phyloP scores from a whole-genome alignment of 2,888 invertebrate species.

The Macaria notata region DNA sequence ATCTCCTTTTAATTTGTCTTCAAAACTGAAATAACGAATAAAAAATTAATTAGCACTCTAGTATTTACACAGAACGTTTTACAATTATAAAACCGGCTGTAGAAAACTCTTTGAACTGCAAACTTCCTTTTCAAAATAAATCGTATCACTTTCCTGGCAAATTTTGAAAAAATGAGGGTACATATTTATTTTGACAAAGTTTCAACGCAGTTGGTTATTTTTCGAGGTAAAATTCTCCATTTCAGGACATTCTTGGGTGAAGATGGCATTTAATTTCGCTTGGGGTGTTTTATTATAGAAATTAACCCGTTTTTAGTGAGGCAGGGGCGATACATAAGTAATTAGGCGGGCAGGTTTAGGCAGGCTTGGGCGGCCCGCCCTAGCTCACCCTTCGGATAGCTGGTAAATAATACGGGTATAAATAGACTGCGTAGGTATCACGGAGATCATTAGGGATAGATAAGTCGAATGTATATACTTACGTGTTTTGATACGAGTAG shows the following conservation, averaged over 20 bases:
- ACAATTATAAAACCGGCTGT: constrained; percentile 56
- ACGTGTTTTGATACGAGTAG: too few species aligned
- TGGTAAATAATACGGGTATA: too few species aligned
- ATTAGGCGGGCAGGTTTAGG: constrained; percentile 50
- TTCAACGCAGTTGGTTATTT: background rate
- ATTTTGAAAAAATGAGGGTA: too few species aligned
- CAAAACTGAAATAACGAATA: constrained; percentile 36
- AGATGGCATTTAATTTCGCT: constrained; percentile 59
- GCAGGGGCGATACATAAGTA: constrained; percentile 59
- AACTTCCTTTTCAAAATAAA: too few species aligned
- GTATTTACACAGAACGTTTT: constrained; percentile 57
- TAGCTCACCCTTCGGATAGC: constrained; percentile 22
- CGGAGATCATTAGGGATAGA: too few species aligned
- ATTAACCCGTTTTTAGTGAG: constrained; percentile 70
- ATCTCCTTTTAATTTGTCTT: constrained; percentile 29
- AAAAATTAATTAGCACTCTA: constrained; percentile 61
- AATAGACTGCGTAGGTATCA: too few species aligned
- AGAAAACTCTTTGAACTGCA: too few species aligned
- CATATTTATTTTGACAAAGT: constrained; percentile 3
- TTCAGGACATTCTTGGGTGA: constrained; percentile 34
- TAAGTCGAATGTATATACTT: too few species aligned
- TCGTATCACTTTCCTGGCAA: too few species aligned
- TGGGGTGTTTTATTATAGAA: constrained; percentile 65
- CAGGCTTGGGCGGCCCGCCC: constrained; percentile 32
- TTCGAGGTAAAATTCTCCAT: constrained; percentile 9